Conservation (phyloP, 1,140 invertebrate species). For the Eriocheir sinensis region DNA sequence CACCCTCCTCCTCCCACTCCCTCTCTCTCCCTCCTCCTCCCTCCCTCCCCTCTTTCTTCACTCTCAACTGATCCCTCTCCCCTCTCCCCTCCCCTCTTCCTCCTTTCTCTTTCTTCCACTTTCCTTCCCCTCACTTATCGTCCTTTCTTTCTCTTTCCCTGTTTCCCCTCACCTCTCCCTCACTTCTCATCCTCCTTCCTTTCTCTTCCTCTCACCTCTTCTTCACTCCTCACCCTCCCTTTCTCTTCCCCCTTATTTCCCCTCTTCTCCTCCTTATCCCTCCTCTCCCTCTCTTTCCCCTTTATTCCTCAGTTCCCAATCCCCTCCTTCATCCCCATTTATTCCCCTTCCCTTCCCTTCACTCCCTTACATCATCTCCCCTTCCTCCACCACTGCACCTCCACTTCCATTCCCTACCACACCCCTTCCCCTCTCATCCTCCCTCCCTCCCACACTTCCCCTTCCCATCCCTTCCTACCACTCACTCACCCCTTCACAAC, state of each 20-base stretch:
- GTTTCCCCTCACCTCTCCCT: not conserved
- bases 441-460: constrained; percentile 20
- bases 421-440: not conserved
- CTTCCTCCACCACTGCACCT: too few relatives aligned
- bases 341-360: not conserved
- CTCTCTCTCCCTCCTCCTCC: not conserved
- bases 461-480: not conserved
- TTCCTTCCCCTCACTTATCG: not conserved
- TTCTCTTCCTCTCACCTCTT: too few relatives aligned
- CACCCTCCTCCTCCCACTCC: not conserved
- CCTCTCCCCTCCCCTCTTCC: too few relatives aligned
- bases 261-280: too few relatives aligned
- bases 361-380: too few relatives aligned
- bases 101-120: too few relatives aligned
- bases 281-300: not conserved
- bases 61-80: too few relatives aligned
- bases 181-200: not conserved
- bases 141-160: not conserved
- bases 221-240: not conserved
- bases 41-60: not conserved
- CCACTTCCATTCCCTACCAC: not conserved
- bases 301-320: too few relatives aligned
- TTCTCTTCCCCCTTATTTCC: not conserved
- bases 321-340: not conserved
- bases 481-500: not conserved